A percentile compares a stretch with the other conserved stretches of the same genome.
Evolutionary conservation across 2,797 vertebrate species (phyloP).

Genomic region (Neomorphus geoffroyi): DNA sequence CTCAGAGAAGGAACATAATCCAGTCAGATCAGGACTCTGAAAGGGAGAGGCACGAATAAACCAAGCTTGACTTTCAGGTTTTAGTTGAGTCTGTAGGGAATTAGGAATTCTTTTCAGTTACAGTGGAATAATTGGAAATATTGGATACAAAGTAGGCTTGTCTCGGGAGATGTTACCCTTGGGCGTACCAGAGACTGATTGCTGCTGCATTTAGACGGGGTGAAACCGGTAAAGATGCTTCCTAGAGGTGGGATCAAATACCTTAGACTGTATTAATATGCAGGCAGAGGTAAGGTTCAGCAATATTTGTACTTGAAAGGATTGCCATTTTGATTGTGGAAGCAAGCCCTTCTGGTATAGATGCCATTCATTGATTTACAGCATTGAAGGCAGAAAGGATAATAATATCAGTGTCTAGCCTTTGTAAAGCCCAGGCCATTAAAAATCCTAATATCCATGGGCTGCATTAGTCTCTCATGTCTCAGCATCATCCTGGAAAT

Average conservation of each 20-base stretch:
- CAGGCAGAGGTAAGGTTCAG: not conserved
- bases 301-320: not conserved
- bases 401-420: not conserved
- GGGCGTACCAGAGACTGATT: not conserved
- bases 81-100: not conserved
- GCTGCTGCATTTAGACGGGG: not conserved
- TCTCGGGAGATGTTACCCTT: not conserved
- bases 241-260: not conserved
- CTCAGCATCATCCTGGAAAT: not conserved
- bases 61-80: not conserved
- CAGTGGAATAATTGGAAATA: not conserved
- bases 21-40: not conserved
- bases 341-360: not conserved
- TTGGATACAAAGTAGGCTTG: not conserved
- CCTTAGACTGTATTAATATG: not conserved
- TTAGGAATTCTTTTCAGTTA: not conserved
- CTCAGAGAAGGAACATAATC: not conserved
- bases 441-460: not conserved
- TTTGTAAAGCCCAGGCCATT: not conserved
- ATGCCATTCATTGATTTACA: not conserved
- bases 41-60: not conserved
- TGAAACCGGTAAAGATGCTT: not conserved
- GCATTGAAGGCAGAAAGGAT: not conserved
- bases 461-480: not conserved
- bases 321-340: not conserved